Percentiles rank a stretch among this genome's conserved stretches.
Evolutionary conservation across 2,797 vertebrate genomes (phyloP).

Genomic region (Sebastes kiyomatsui): DNA sequence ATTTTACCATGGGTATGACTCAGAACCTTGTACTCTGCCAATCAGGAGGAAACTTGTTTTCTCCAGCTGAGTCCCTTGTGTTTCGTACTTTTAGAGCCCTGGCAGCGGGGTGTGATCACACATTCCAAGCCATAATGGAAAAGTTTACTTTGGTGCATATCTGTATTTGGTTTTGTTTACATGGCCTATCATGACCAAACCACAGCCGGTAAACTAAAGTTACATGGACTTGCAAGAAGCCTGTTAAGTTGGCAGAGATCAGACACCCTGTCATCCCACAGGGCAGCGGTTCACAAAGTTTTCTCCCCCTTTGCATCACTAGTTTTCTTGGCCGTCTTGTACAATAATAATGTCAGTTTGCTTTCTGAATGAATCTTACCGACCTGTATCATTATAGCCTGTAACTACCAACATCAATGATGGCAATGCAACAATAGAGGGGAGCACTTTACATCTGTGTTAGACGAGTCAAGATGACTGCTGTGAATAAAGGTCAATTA

Average conservation of each 20-base stretch:
- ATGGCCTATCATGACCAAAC: background rate
- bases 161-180: background rate
- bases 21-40: background rate
- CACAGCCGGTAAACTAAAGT: background rate
- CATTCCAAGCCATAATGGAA: background rate
- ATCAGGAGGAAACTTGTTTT: background rate
- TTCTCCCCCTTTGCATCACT: background rate
- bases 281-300: background rate
- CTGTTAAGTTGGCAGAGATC: background rate
- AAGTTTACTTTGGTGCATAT: background rate
- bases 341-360: background rate
- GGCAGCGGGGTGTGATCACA: constrained; percentile 15
- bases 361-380: background rate
- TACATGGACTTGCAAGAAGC: background rate
- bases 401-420: background rate
- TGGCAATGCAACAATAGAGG: background rate
- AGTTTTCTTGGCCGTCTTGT: background rate
- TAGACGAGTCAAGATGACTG: background rate
- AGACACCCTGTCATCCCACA: background rate
- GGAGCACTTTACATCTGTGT: background rate
- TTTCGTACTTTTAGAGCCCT: constrained; percentile 2
- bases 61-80: background rate
- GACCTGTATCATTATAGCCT: background rate
- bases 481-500: background rate
- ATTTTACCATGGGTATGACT: constrained; percentile 8